Conservation (phyloP, 2,888 invertebrate genomes). For the Epistrophe eligans region DNA sequence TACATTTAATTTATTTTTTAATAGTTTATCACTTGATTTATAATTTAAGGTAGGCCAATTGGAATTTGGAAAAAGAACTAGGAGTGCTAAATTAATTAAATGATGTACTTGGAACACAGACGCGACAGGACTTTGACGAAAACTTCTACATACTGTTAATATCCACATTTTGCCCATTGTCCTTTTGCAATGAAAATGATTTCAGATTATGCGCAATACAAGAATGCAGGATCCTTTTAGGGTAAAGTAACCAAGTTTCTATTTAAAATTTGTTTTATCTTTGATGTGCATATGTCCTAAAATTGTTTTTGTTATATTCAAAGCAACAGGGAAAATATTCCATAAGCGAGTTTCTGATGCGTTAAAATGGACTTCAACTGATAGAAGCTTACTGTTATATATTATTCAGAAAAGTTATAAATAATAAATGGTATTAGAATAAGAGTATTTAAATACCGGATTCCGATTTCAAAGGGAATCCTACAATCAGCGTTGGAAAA, state of each 20-base stretch:
- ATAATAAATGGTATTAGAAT: too few relatives aligned
- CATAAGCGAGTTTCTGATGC: too few relatives aligned
- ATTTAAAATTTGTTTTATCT: not conserved
- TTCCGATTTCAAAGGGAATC: too few relatives aligned
- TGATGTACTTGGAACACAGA: slow-evolving; percentile 50
- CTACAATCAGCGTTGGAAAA: too few relatives aligned
- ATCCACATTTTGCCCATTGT: slow-evolving; percentile 46
- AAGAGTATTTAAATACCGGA: too few relatives aligned
- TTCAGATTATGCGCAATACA: slow-evolving; percentile 59
- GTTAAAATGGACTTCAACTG: too few relatives aligned
- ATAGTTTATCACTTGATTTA: slow-evolving; percentile 40
- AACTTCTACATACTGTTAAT: slow-evolving; percentile 66
- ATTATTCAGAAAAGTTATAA: too few relatives aligned
- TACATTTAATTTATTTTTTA: slow-evolving; percentile 23
- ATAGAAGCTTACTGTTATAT: too few relatives aligned
- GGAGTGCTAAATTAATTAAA: slow-evolving; percentile 46
- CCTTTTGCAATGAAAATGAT: slow-evolving; percentile 33
- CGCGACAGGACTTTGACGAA: slow-evolving; percentile 68
- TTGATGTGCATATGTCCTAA: too few relatives aligned
- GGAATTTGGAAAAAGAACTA: slow-evolving; percentile 60
- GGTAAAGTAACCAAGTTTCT: slow-evolving; percentile 34
- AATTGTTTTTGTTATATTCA: too few relatives aligned
- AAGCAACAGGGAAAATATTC: too few relatives aligned
- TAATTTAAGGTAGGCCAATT: slow-evolving; percentile 2
- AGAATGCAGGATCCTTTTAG: slow-evolving; percentile 39